A percentile compares a stretch with the other conserved stretches of the same genome.
Conservation (phyloP, 2,113 vertebrate species). For the Electrona antarctica region DNA sequence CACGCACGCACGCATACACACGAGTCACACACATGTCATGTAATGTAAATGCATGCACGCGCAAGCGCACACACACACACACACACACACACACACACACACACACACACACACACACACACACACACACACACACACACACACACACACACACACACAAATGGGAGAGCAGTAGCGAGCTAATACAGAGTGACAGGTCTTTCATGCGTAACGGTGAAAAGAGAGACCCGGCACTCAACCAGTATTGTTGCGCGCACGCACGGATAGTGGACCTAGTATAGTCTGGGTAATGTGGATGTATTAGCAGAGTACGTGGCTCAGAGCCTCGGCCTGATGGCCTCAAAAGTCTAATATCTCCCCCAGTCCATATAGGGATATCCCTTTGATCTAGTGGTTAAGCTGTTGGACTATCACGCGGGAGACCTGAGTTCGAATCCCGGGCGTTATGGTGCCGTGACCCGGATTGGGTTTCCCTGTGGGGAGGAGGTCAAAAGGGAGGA, state of each 20-base stretch:
- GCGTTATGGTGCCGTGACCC: too few relatives aligned
- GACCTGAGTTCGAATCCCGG: too few relatives aligned
- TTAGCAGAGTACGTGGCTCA: constrained; percentile 10
- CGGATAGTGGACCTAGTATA: too few relatives aligned
- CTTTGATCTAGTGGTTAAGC: too few relatives aligned
- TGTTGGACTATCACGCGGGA: too few relatives aligned
- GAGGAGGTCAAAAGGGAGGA: too few relatives aligned
- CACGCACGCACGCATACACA: constrained; percentile 14
- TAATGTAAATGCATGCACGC: too few relatives aligned
- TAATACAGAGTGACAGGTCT: constrained; percentile 82
- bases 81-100: constrained; percentile 8
- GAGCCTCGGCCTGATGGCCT: fast-evolving
- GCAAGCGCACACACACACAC: constrained; percentile 23
- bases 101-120: constrained; percentile 11
- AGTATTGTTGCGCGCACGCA: constrained; percentile 14
- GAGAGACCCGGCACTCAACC: constrained; percentile 77
- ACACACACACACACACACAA: not conserved
- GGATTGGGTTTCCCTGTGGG: too few relatives aligned
- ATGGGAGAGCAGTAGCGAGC: constrained; percentile 59
- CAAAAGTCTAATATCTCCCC: too few relatives aligned
- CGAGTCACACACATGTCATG: too few relatives aligned
- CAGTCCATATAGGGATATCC: too few relatives aligned
- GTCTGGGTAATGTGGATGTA: constrained; percentile 36
- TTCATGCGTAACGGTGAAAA: constrained; percentile 82
- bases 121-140: not conserved